Percentiles rank a stretch among this genome's conserved stretches.
Conservation (phyloP, 2,113 vertebrate genomes). For the Hipposideros armiger region DNA sequence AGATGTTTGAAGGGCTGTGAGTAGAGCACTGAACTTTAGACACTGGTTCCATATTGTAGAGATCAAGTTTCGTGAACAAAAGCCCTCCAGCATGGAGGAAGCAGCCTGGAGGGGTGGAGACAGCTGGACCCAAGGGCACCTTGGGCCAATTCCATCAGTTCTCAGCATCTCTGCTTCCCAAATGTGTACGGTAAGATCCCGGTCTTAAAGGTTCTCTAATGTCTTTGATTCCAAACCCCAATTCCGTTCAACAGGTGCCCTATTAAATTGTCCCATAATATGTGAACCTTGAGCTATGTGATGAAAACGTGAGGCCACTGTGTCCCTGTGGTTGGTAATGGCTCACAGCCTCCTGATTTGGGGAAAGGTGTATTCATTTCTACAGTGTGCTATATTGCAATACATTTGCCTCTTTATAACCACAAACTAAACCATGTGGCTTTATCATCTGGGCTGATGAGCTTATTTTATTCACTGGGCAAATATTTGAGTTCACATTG, state of each 20-base stretch:
- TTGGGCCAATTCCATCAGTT: background rate
- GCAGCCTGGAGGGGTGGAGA: background rate
- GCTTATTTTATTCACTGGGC: constrained; percentile 3
- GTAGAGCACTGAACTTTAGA: background rate
- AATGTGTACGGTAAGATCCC: background rate
- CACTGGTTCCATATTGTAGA: background rate
- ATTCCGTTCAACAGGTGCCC: background rate
- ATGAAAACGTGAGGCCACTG: background rate
- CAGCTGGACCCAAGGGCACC: background rate
- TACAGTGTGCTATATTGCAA: background rate
- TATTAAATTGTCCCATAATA: background rate
- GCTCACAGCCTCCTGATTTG: background rate
- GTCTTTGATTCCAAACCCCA: background rate
- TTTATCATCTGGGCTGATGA: background rate
- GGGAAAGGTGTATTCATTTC: background rate
- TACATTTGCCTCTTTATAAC: background rate
- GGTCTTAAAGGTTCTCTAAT: background rate
- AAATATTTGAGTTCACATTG: background rate
- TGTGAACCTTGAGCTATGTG: background rate
- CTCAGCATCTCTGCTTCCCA: background rate
- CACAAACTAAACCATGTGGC: background rate
- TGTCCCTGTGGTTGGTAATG: background rate
- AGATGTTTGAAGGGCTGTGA: background rate
- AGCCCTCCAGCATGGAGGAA: background rate
- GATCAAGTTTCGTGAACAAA: background rate